These are phyloP conservation scores for Helarctos malayanus DNA, from an alignment of 2,797 vertebrate species.

Conservation along the genomic window DNA sequence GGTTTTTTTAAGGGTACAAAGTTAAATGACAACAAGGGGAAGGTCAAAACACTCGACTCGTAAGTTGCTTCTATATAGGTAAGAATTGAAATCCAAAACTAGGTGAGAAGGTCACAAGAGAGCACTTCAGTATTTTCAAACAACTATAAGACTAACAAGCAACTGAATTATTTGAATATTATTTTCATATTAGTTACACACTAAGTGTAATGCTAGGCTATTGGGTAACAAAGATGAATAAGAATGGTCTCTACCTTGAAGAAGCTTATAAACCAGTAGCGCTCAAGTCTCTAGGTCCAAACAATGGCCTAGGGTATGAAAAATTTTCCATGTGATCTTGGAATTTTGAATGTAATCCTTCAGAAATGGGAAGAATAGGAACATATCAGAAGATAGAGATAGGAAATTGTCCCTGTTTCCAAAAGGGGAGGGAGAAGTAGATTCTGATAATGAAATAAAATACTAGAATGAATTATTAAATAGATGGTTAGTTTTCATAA, in stretches of 20 bases:
- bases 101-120: background rate
- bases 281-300: background rate
- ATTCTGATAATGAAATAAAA: background rate
- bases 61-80: background rate
- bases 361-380: background rate
- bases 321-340: background rate
- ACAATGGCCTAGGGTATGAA: background rate
- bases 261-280: background rate
- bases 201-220: background rate
- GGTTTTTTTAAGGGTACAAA: background rate
- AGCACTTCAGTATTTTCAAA: constrained; percentile 7
- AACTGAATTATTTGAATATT: background rate
- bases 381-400: background rate
- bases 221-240: background rate
- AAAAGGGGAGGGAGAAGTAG: background rate
- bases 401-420: background rate
- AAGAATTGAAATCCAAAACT: constrained; percentile 30
- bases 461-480: background rate
- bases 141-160: background rate
- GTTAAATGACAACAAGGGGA: background rate
- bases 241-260: background rate
- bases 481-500: constrained; percentile 1
- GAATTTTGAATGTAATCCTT: background rate
- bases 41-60: background rate
- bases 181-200: background rate